Evolutionary conservation across 92 coral and sea anemone genomes (phyloP), one percentile per base, ranked within the genome.

Genomic region (Porites lobata): DNA sequence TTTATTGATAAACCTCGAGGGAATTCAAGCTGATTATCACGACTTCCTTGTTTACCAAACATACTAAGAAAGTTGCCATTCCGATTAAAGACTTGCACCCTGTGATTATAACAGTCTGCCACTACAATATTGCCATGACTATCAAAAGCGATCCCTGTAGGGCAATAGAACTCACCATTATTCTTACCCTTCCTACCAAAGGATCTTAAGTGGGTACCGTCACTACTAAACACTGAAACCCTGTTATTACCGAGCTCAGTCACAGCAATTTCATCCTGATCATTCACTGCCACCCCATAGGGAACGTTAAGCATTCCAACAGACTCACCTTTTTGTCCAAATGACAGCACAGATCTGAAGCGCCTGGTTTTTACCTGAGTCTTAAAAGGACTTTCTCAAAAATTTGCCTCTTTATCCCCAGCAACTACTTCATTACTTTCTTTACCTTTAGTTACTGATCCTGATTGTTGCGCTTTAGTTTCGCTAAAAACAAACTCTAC

Each of bases 21-120:
- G 8, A 24, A 18, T 15, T 65, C 64, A 18, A 83, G 80, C 62
- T 67, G 80, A 1, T 50, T 43, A 24, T 83, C 47, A 57, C 4
- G 50, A 24, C 72, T 72, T 11, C 80, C 87, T 67, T 83, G 12
- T 26, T 61, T 0, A 68, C 87, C 87, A 83, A 83, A 83, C 68
- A 43, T 43, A 61, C 50, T 50, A 10, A 57, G 69, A 32, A 22
- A 79, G 6, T 79, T 67, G 2, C 83, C 83, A 62, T 59, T 56
- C 4, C 61, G 0, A 56, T 14, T 0, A 14, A 56, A 56, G 13
- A 56, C 11, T 56, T 56, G 61, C 61, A 56, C 61, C 15, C 61
- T 56, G 15, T 56, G 61, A 0, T 56, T 8, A 56, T 0, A 2
- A 56, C 0, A 56, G 61, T 56, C 61, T 14, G 61, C 61, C 61